Evolutionary conservation across 1,140 invertebrate genomes (phyloP).

Genomic region (Rhynchophorus ferrugineus): DNA sequence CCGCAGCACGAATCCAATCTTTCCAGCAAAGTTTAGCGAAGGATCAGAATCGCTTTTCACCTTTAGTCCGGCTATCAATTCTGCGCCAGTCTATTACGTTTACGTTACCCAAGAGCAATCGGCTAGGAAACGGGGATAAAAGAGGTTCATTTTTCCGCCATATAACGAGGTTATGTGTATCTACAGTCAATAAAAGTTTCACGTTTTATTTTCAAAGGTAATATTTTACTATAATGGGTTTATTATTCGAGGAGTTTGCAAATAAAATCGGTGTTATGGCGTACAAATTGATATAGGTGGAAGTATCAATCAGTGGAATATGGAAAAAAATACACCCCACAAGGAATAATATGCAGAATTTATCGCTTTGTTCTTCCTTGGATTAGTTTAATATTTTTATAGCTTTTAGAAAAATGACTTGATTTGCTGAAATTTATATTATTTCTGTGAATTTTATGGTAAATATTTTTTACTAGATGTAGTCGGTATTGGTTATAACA

Average conservation of each 20-base stretch:
- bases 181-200: constrained; percentile 30
- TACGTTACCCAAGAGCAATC: constrained; percentile 31
- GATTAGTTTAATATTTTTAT: no score
- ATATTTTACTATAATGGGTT: constrained; percentile 23
- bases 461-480: no score
- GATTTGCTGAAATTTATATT: no score
- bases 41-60: constrained; percentile 37
- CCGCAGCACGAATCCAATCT: constrained; percentile 35
- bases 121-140: constrained; percentile 33
- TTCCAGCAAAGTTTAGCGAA: constrained; percentile 31
- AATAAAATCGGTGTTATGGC: constrained; percentile 22
- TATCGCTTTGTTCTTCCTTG: no score
- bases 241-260: constrained; percentile 22
- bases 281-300: constrained; percentile 24
- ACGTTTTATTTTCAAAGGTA: constrained; percentile 21
- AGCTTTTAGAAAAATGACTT: no score
- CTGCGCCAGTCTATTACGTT: constrained; percentile 36
- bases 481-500: no score
- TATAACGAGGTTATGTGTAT: constrained; percentile 32
- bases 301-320: constrained; percentile 19
- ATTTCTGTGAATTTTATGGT: no score
- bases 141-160: constrained; percentile 35
- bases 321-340: constrained; percentile 1
- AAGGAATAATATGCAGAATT: no score
- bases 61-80: constrained; percentile 37